phyloP scores from a whole-genome alignment of 1,140 invertebrate genomes.

The Trichomalopsis sarcophagae region DNA sequence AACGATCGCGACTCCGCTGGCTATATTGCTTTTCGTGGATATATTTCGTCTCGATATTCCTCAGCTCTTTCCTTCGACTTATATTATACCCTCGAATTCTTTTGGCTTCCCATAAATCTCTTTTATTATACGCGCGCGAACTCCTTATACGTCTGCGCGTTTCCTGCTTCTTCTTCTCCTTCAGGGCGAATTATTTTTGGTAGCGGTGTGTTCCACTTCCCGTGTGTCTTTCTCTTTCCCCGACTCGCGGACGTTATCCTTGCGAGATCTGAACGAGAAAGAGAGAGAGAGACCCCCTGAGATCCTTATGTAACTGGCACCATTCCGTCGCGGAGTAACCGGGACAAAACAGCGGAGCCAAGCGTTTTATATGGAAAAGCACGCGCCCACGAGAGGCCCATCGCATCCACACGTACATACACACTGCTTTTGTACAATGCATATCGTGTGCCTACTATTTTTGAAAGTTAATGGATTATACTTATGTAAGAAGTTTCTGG shows the following conservation, averaged over 20 bases:
- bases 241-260: slow-evolving; percentile 48
- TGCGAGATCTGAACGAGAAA: slow-evolving; percentile 50
- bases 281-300: slow-evolving; percentile 63
- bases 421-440: not conserved
- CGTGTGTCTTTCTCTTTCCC: slow-evolving; percentile 7
- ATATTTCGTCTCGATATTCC: too few relatives aligned
- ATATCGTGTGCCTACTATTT: not conserved
- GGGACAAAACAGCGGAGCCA: slow-evolving; percentile 64
- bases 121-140: not conserved
- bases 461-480: not conserved
- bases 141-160: too few relatives aligned
- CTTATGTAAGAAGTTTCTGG: not conserved
- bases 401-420: not conserved
- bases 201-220: not conserved
- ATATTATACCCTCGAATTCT: slow-evolving; percentile 53
- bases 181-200: not conserved
- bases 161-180: too few relatives aligned
- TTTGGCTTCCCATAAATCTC: slow-evolving; percentile 16
- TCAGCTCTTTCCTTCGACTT: too few relatives aligned
- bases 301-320: slow-evolving; percentile 73
- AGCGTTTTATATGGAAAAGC: slow-evolving; percentile 59
- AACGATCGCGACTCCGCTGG: not conserved
- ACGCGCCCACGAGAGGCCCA: not conserved
- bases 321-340: slow-evolving; percentile 67
- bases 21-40: too few relatives aligned